A percentile compares a stretch with the other conserved stretches of the same genome.
These are phyloP conservation scores for Pseudocheirus occidentalis DNA, from an alignment of 2,797 vertebrate genomes.

Conservation along the genomic window DNA sequence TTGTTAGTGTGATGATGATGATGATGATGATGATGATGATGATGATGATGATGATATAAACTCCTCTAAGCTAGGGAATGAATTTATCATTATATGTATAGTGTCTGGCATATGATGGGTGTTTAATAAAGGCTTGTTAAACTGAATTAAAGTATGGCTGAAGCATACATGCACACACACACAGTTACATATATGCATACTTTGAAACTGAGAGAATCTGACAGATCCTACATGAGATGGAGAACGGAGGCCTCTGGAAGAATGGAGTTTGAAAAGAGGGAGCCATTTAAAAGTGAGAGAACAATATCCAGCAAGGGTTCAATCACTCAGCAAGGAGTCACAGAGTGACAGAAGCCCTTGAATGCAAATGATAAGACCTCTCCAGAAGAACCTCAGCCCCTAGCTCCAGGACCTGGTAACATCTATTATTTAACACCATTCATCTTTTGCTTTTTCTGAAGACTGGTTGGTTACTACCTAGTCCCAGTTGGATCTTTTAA, in stretches of 20 bases:
- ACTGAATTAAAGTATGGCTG: background rate
- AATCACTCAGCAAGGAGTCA: slow-evolving; percentile 65
- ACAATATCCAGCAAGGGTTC: slow-evolving; percentile 69
- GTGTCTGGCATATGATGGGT: no score
- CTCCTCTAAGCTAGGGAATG: no score
- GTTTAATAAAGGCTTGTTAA: no score
- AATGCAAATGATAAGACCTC: slow-evolving; percentile 66
- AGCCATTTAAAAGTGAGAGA: slow-evolving; percentile 71
- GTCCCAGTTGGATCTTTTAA: slow-evolving; percentile 55
- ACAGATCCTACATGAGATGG: slow-evolving; percentile 48
- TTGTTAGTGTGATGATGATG: no score
- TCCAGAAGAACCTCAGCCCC: slow-evolving; percentile 66
- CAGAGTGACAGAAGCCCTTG: slow-evolving; percentile 62
- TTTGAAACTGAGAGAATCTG: background rate
- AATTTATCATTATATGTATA: background rate
- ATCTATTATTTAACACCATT: slow-evolving; percentile 58
- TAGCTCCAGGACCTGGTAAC: slow-evolving; percentile 55
- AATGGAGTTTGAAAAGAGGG: slow-evolving; percentile 55
- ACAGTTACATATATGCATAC: background rate
- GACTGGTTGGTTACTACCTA: slow-evolving; percentile 33
- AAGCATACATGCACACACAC: background rate
- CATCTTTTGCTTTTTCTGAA: slow-evolving; percentile 32
- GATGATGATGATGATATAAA: no score
- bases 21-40: no score
- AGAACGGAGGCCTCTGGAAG: slow-evolving; percentile 22